Conservation (phyloP, 1,140 invertebrate species). For the Holotrichia oblita region DNA sequence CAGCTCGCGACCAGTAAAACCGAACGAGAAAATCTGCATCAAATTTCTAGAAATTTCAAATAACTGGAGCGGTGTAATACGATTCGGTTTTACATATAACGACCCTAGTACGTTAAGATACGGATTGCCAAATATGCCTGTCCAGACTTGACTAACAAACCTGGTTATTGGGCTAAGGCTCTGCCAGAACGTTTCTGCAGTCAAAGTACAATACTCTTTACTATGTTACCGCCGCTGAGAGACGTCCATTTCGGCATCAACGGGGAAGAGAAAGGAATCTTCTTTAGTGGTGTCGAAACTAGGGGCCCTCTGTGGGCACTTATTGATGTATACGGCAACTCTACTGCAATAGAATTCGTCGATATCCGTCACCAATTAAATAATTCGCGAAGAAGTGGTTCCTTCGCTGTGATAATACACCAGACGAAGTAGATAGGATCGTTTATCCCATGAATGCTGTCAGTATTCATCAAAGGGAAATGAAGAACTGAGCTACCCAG, state of each 20-base stretch:
- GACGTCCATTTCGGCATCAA: slow-evolving; percentile 96
- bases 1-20: slow-evolving; percentile 87
- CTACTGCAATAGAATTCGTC: slow-evolving; percentile 91
- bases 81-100: slow-evolving; percentile 95
- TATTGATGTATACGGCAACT: slow-evolving; percentile 97
- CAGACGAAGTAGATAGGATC: slow-evolving; percentile 66
- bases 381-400: slow-evolving; percentile 67
- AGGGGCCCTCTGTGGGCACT: slow-evolving; percentile 89
- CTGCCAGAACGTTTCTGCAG: slow-evolving; percentile 91
- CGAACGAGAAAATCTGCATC: slow-evolving; percentile 88
- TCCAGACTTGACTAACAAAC: slow-evolving; percentile 95
- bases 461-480: slow-evolving; percentile 62
- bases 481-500: slow-evolving; percentile 64
- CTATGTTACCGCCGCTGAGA: slow-evolving; percentile 88
- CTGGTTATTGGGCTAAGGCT: slow-evolving; percentile 97
- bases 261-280: slow-evolving; percentile 94
- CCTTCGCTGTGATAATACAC: slow-evolving; percentile 67
- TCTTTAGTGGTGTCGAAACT: slow-evolving; percentile 91
- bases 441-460: slow-evolving; percentile 67
- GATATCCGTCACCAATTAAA: slow-evolving; percentile 76
- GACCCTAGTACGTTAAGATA: slow-evolving; percentile 84
- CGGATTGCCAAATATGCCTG: slow-evolving; percentile 92
- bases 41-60: slow-evolving; percentile 92
- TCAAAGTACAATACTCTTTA: slow-evolving; percentile 88
- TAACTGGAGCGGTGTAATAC: slow-evolving; percentile 96